Conservation (phyloP, 2,797 vertebrate species). For the Spondyliosoma cantharus region DNA sequence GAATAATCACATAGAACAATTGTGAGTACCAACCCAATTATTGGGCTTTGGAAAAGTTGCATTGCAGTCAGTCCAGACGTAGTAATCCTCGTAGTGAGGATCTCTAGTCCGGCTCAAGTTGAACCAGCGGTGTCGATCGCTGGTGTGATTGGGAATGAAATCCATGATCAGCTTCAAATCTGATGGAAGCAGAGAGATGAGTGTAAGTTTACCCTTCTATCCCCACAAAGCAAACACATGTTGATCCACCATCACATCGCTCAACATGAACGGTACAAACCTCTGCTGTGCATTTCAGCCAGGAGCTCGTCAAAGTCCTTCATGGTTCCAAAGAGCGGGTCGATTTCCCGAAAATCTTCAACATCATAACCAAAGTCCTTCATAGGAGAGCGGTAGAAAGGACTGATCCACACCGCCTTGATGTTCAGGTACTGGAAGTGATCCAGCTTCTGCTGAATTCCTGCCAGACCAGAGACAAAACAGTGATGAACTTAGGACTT, state of each 20-base stretch:
- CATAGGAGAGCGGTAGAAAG: slow-evolving; percentile 93
- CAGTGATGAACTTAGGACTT: background rate
- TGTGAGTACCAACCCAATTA: slow-evolving; percentile 90
- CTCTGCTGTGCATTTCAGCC: slow-evolving; percentile 90
- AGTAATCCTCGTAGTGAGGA: slow-evolving; percentile 91
- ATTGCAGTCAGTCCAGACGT: slow-evolving; percentile 92
- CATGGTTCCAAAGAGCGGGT: slow-evolving; percentile 96
- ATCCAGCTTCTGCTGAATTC: slow-evolving; percentile 90
- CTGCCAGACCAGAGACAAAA: slow-evolving; percentile 73
- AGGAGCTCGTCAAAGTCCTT: slow-evolving; percentile 92
- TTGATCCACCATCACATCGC: background rate
- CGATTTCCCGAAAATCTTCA: slow-evolving; percentile 91
- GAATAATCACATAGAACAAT: background rate
- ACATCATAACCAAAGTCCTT: slow-evolving; percentile 92
- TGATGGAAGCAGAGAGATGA: slow-evolving; percentile 64
- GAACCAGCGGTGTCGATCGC: slow-evolving; percentile 95
- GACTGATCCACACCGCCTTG: slow-evolving; percentile 93
- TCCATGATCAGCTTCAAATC: slow-evolving; percentile 96
- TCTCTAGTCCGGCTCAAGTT: slow-evolving; percentile 88
- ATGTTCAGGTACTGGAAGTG: slow-evolving; percentile 90
- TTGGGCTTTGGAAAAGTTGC: slow-evolving; percentile 85
- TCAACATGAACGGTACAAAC: slow-evolving; percentile 71
- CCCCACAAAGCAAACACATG: background rate
- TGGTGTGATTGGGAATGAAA: slow-evolving; percentile 98
- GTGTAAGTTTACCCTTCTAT: background rate